phyloP scores from a whole-genome alignment of 2,797 vertebrate genomes.

The Psittacula derbiana region DNA sequence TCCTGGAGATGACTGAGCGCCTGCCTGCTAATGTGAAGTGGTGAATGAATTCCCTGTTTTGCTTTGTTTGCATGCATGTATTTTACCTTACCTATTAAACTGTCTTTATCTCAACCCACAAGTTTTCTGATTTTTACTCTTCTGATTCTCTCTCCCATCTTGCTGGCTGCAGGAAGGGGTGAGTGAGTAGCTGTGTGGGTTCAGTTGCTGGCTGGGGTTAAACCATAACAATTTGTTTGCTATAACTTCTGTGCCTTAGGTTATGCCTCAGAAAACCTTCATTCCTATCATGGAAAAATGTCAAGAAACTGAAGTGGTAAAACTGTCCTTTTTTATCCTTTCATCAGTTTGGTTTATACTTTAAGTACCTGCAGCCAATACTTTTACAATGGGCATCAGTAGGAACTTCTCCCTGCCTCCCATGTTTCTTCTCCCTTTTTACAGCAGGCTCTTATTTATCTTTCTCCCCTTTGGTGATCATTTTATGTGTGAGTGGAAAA shows the following conservation, averaged over 20 bases:
- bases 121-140: background rate
- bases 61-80: background rate
- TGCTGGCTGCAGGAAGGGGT: background rate
- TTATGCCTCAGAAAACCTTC: background rate
- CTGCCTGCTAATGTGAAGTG: background rate
- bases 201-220: background rate
- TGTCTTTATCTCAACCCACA: background rate
- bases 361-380: background rate
- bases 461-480: background rate
- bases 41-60: background rate
- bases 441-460: background rate
- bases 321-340: slow-evolving; percentile 4
- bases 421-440: background rate
- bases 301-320: background rate
- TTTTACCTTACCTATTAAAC: background rate
- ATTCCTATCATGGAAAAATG: background rate
- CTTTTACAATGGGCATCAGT: background rate
- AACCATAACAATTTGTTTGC: background rate
- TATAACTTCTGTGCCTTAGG: background rate
- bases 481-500: background rate
- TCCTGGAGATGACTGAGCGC: background rate
- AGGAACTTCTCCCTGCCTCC: background rate
- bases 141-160: background rate
- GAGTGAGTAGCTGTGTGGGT: background rate
- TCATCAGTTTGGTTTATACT: slow-evolving; percentile 3